Evolutionary conservation across 2,888 invertebrate species (phyloP).

Genomic region (Pyrocoelia pectoralis): DNA sequence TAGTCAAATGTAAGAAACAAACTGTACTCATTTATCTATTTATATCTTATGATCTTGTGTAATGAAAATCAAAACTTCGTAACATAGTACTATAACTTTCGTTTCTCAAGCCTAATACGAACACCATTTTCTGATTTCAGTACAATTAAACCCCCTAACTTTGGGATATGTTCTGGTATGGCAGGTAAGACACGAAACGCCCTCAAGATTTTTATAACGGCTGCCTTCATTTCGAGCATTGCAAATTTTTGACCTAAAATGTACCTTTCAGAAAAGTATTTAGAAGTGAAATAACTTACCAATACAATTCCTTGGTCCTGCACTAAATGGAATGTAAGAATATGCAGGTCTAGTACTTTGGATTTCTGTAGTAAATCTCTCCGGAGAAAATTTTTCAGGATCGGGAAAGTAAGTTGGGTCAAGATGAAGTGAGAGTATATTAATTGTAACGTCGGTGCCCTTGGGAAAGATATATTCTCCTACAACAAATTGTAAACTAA

Average conservation of each 20-base stretch:
- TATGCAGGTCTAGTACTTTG: slow-evolving; percentile 35
- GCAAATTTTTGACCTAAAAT: slow-evolving; percentile 58
- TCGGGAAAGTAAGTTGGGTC: slow-evolving; percentile 50
- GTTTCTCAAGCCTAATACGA: neutral
- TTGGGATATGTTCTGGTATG: slow-evolving; percentile 44
- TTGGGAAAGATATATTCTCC: slow-evolving; percentile 47
- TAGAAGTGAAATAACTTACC: too few species aligned
- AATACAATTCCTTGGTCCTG: slow-evolving; percentile 17
- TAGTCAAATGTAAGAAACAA: too few species aligned
- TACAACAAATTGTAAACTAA: slow-evolving; percentile 10
- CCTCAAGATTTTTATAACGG: slow-evolving; percentile 51
- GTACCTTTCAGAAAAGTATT: neutral
- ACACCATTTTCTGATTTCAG: slow-evolving; percentile 37
- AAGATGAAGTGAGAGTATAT: slow-evolving; percentile 47
- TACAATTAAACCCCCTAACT: slow-evolving; percentile 40
- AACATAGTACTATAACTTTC: neutral
- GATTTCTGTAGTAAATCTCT: slow-evolving; percentile 49
- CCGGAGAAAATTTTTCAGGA: slow-evolving; percentile 52
- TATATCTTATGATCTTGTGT: too few species aligned
- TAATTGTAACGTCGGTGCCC: slow-evolving; percentile 50
- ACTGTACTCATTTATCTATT: too few species aligned
- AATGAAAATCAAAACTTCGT: too few species aligned
- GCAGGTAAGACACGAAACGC: slow-evolving; percentile 54
- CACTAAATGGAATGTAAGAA: slow-evolving; percentile 16
- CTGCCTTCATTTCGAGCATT: slow-evolving; percentile 56